Conservation (phyloP, 2,888 invertebrate species). For the Xanthia togata region DNA sequence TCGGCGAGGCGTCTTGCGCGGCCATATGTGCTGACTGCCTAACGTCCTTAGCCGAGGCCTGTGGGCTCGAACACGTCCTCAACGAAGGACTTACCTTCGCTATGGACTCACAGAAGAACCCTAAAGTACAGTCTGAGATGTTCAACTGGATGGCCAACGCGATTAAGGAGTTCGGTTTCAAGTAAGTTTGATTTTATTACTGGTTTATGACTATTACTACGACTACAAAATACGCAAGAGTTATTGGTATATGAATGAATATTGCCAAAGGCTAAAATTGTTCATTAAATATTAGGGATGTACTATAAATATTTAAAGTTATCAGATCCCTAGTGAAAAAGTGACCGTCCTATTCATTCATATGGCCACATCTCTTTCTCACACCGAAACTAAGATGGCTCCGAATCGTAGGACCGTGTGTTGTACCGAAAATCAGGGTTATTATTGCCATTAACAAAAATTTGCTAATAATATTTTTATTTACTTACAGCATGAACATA, state of each 20-base stretch:
- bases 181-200: slow-evolving; percentile 87
- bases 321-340: not conserved
- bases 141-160: slow-evolving; percentile 95
- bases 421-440: not conserved
- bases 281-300: not conserved
- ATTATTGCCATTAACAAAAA: not conserved
- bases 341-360: not conserved
- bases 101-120: slow-evolving; percentile 96
- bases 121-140: slow-evolving; percentile 96
- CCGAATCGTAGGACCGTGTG: not conserved
- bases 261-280: not conserved
- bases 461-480: not conserved
- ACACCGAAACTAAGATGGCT: not conserved
- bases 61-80: slow-evolving; percentile 93
- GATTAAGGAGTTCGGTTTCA: slow-evolving; percentile 96
- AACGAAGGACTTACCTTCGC: slow-evolving; percentile 93
- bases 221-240: not conserved
- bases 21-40: slow-evolving; percentile 92
- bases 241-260: not conserved
- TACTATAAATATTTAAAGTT: not conserved
- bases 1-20: slow-evolving; percentile 96
- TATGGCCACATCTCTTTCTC: not conserved
- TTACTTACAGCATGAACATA: slow-evolving; percentile 91
- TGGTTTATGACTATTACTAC: no score
- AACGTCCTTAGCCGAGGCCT: slow-evolving; percentile 94